Evolutionary conservation across 2,797 vertebrate genomes (phyloP).

Genomic region (Melanotaenia trifasciata): DNA sequence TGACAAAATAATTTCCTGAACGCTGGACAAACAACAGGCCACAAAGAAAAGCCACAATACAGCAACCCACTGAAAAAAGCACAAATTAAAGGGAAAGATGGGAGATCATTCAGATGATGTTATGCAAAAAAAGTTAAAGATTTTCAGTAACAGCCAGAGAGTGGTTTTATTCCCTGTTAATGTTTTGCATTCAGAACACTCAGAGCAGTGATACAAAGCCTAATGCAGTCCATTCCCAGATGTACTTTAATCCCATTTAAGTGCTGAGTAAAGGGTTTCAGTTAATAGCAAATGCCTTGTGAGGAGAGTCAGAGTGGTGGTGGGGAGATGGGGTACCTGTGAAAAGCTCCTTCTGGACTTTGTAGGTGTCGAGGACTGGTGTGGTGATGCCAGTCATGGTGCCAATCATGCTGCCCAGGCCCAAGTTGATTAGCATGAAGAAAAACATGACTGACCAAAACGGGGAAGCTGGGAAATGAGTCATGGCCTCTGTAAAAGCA

Average conservation of each 20-base stretch:
- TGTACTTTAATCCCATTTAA: slow-evolving; percentile 35
- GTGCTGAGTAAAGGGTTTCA: slow-evolving; percentile 34
- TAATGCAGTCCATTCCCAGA: slow-evolving; percentile 33
- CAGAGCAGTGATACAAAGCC: slow-evolving; percentile 17
- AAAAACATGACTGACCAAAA: slow-evolving; percentile 99
- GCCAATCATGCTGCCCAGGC: slow-evolving; percentile 96
- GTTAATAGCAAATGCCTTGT: slow-evolving; percentile 1
- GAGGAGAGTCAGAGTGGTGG: slow-evolving; percentile 1
- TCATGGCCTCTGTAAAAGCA: slow-evolving; percentile 98
- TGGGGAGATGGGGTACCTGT: slow-evolving; percentile 84
- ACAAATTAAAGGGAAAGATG: slow-evolving; percentile 3
- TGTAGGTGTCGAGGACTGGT: slow-evolving; percentile 93
- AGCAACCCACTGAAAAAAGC: slow-evolving; percentile 87
- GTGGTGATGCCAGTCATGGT: slow-evolving; percentile 97
- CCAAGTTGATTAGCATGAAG: slow-evolving; percentile 97
- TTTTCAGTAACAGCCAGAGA: neutral
- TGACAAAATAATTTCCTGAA: slow-evolving; percentile 96
- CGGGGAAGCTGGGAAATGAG: slow-evolving; percentile 93
- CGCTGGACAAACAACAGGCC: slow-evolving; percentile 95
- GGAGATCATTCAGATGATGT: slow-evolving; percentile 1
- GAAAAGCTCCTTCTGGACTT: slow-evolving; percentile 93
- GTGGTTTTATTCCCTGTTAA: slow-evolving; percentile 13
- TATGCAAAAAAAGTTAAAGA: neutral
- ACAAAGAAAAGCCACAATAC: slow-evolving; percentile 91
- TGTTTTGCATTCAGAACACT: slow-evolving; percentile 30